phyloP scores from a whole-genome alignment of 2,797 vertebrate species.

The Petrocephalus sullivani region DNA sequence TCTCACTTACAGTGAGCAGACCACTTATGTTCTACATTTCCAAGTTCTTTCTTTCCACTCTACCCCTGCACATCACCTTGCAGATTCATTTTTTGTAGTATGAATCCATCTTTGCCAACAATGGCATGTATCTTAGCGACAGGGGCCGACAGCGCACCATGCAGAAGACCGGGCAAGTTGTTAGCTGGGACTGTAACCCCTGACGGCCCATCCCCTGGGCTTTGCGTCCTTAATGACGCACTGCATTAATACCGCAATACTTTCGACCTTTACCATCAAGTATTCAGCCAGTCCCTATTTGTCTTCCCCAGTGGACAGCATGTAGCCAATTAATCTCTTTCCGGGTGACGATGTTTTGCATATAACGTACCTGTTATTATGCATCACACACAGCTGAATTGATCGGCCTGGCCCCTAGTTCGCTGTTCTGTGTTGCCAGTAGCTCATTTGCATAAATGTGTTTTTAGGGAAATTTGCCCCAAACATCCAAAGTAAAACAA shows the following conservation, averaged over 20 bases:
- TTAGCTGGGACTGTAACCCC: not conserved
- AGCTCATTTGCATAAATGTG: not conserved
- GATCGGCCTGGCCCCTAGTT: not conserved
- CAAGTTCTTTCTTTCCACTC: not conserved
- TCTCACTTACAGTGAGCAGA: not conserved
- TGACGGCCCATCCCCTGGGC: not conserved
- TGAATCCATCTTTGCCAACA: not conserved
- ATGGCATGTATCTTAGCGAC: not conserved
- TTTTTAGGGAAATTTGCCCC: not conserved
- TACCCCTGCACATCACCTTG: not conserved
- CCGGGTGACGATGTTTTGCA: not conserved
- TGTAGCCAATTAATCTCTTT: not conserved
- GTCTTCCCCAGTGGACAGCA: not conserved
- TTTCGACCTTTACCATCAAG: not conserved
- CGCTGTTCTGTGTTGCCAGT: not conserved
- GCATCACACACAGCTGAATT: not conserved
- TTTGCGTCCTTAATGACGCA: not conserved
- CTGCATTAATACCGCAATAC: not conserved
- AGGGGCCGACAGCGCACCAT: not conserved
- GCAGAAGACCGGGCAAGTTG: not conserved
- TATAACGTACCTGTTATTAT: not conserved
- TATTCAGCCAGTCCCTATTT: not conserved
- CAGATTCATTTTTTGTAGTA: not conserved
- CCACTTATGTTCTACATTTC: not conserved
- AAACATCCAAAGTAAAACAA: conserved; percentile 41